Conservation (phyloP, 1,140 invertebrate species). For the Aricia agestis region DNA sequence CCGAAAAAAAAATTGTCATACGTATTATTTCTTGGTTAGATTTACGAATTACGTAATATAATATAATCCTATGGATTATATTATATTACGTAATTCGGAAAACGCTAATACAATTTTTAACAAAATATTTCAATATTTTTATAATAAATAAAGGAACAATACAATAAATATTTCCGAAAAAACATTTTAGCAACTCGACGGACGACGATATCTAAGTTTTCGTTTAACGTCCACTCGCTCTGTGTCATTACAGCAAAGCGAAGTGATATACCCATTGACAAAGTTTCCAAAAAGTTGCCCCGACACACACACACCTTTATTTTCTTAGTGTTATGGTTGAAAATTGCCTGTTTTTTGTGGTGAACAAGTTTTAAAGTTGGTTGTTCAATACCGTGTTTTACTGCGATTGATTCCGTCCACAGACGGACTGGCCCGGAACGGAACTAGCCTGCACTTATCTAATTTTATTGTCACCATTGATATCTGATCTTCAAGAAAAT, state of each 20-base stretch:
- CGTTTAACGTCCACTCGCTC: slow-evolving; percentile 62
- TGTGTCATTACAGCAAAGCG: slow-evolving; percentile 56
- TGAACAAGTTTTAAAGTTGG: slow-evolving; percentile 27
- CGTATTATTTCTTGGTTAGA: no score
- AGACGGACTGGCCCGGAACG: slow-evolving; percentile 48
- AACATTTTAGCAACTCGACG: slow-evolving; percentile 41
- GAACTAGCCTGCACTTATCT: slow-evolving; percentile 67
- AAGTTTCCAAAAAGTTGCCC: slow-evolving; percentile 26
- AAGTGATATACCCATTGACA: slow-evolving; percentile 50
- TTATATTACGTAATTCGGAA: no score
- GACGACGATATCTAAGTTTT: slow-evolving; percentile 55
- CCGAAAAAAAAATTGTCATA: no score
- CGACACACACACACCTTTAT: not conserved
- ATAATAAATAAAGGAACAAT: no score
- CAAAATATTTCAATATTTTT: no score
- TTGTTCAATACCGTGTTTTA: slow-evolving; percentile 58
- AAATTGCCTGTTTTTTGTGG: slow-evolving; percentile 26
- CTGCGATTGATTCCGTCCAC: slow-evolving; percentile 67
- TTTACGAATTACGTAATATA: no score
- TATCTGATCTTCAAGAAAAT: slow-evolving; percentile 53
- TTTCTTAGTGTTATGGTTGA: slow-evolving; percentile 31
- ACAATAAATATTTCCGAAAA: slow-evolving; percentile 28
- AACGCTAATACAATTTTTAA: no score
- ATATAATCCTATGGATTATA: no score
- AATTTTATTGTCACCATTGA: slow-evolving; percentile 71